Percentiles rank a stretch among this genome's conserved stretches.
These are phyloP conservation scores for Drosophila gaucha DNA, from an alignment of 2,888 invertebrate species.

Conservation along the genomic window DNA sequence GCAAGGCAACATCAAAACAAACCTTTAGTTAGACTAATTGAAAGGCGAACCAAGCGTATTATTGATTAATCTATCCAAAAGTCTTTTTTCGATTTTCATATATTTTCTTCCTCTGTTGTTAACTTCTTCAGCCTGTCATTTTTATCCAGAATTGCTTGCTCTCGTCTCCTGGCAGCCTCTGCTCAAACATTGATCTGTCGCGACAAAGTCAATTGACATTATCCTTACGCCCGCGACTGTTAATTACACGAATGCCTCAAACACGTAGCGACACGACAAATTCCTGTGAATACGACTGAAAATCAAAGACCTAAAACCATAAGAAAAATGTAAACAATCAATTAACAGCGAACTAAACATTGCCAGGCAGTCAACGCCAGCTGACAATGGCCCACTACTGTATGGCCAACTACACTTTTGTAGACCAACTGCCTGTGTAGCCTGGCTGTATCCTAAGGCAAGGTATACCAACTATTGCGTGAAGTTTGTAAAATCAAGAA, in stretches of 20 bases:
- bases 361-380: conserved; percentile 49
- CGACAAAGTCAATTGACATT: conserved; percentile 72
- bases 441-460: not conserved
- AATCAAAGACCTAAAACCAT: conserved; percentile 50
- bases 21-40: not conserved
- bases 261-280: conserved; percentile 59
- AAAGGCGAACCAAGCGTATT: not conserved
- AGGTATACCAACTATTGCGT: not conserved
- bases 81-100: not conserved
- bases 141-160: conserved; percentile 53
- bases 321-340: conserved; percentile 66
- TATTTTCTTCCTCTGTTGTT: not conserved
- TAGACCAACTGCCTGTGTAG: conserved; percentile 4
- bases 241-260: conserved; percentile 58
- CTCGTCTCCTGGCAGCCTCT: conserved; percentile 39
- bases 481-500: not conserved
- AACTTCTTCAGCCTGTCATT: conserved; percentile 9
- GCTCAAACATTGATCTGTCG: conserved; percentile 64
- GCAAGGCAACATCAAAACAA: conserved; percentile 19
- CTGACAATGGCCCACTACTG: conserved; percentile 72
- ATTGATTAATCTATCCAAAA: not conserved
- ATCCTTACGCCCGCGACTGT: conserved; percentile 63
- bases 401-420: conserved; percentile 37
- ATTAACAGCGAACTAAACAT: conserved; percentile 63
- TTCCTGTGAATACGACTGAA: conserved; percentile 55